A percentile compares a stretch with the other conserved stretches of the same genome.
Conservation (phyloP, 2,888 invertebrate species). For the Latheticus oryzae region DNA sequence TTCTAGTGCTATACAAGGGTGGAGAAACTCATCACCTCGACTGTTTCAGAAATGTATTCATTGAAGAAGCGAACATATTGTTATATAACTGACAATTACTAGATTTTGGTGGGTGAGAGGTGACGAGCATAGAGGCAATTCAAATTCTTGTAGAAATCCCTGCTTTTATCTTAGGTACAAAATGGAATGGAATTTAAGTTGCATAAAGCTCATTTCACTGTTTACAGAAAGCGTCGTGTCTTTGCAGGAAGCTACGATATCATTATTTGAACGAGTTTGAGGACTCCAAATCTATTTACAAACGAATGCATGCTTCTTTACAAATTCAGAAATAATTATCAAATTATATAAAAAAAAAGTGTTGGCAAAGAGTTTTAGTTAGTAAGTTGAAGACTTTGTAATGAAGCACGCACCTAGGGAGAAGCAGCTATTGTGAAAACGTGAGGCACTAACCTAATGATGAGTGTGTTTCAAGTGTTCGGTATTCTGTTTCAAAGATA, state of each 20-base stretch:
- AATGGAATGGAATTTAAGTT: conserved; percentile 42
- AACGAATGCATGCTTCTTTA: conserved; percentile 48
- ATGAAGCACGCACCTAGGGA: conserved; percentile 52
- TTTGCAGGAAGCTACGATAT: conserved; percentile 45
- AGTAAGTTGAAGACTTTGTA: conserved; percentile 41
- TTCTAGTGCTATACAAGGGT: conserved; percentile 17
- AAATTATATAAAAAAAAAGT: too few species aligned
- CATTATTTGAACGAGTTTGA: conserved; percentile 42
- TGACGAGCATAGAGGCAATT: conserved; percentile 31
- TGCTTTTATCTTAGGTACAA: conserved; percentile 36
- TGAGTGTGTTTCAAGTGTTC: conserved; percentile 44
- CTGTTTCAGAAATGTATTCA: too few species aligned
- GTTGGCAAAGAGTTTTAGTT: too few species aligned
- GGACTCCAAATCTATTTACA: conserved; percentile 44
- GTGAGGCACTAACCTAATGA: conserved; percentile 51
- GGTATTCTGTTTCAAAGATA: conserved; percentile 45
- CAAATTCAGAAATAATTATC: conserved; percentile 24
- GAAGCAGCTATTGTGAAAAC: conserved; percentile 50
- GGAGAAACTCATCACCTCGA: conserved; percentile 27
- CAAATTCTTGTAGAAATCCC: conserved; percentile 41
- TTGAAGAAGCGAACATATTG: too few species aligned
- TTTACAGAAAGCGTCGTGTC: conserved; percentile 46
- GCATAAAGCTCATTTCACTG: conserved; percentile 44
- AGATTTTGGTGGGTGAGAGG: conserved; percentile 12
- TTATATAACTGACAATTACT: conserved; percentile 14